A percentile compares a stretch with the other conserved stretches of the same genome.
Conservation (phyloP, 2,888 invertebrate species). For the Leptopterna dolabrata region DNA sequence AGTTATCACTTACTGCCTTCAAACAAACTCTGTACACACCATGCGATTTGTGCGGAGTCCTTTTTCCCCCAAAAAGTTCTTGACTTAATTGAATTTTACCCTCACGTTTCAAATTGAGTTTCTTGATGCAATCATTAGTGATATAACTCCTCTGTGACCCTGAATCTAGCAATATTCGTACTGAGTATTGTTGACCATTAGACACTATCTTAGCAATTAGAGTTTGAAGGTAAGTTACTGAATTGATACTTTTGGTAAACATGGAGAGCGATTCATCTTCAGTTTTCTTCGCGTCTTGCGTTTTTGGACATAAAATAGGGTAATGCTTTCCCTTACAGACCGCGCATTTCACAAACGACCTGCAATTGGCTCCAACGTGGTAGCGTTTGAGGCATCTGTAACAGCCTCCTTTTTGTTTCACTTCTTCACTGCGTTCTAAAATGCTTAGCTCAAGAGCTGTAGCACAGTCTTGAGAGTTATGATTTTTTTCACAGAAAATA, state of each 20-base stretch:
- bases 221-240: conserved; percentile 16
- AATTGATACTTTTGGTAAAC: background rate
- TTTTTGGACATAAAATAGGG: conserved; percentile 60
- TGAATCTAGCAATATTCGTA: background rate
- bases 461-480: conserved; percentile 59
- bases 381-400: conserved; percentile 51
- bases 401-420: conserved; percentile 58
- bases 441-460: conserved; percentile 60
- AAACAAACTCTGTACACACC: background rate
- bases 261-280: background rate
- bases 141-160: background rate
- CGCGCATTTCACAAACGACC: conserved; percentile 59
- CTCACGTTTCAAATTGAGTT: too few relatives aligned
- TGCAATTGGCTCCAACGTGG: conserved; percentile 61
- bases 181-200: background rate
- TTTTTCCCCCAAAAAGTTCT: background rate
- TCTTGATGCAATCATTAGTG: background rate
- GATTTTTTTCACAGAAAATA: conserved; percentile 57
- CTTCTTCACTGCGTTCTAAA: conserved; percentile 4
- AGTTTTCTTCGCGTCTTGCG: background rate
- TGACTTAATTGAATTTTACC: background rate
- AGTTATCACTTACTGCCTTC: too few relatives aligned
- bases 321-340: conserved; percentile 61
- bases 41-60: background rate
- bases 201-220: background rate